These are phyloP conservation scores for Harpalus rufipes DNA, from an alignment of 2,888 invertebrate genomes.

Conservation along the genomic window DNA sequence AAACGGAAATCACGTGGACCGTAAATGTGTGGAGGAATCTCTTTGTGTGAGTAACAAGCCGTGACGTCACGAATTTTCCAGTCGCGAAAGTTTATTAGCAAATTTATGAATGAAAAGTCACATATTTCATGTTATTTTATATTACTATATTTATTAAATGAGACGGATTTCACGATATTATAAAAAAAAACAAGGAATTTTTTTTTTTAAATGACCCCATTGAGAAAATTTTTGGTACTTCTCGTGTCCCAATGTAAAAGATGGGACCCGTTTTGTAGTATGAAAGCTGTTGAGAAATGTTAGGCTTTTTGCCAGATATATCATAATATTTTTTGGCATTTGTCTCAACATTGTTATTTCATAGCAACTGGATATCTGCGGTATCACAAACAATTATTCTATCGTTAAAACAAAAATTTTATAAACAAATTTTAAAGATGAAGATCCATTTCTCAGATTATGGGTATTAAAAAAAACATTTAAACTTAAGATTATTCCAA, in stretches of 20 bases:
- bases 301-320: constrained; percentile 48
- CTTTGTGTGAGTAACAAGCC: no score
- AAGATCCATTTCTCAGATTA: neutral
- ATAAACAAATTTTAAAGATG: neutral
- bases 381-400: neutral
- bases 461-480: neutral
- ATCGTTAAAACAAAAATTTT: neutral
- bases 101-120: no score
- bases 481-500: neutral
- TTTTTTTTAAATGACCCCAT: no score
- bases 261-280: constrained; percentile 7
- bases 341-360: constrained; percentile 50
- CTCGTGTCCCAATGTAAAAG: neutral
- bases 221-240: neutral
- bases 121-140: no score
- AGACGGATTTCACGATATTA: no score
- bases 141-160: no score
- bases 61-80: no score
- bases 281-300: constrained; percentile 51
- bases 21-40: no score
- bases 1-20: no score
- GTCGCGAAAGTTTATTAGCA: no score
- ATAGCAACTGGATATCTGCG: neutral
- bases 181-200: no score
- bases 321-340: constrained; percentile 59